These are phyloP conservation scores for Cerceris rybyensis DNA, from an alignment of 2,888 invertebrate genomes.

Conservation along the genomic window DNA sequence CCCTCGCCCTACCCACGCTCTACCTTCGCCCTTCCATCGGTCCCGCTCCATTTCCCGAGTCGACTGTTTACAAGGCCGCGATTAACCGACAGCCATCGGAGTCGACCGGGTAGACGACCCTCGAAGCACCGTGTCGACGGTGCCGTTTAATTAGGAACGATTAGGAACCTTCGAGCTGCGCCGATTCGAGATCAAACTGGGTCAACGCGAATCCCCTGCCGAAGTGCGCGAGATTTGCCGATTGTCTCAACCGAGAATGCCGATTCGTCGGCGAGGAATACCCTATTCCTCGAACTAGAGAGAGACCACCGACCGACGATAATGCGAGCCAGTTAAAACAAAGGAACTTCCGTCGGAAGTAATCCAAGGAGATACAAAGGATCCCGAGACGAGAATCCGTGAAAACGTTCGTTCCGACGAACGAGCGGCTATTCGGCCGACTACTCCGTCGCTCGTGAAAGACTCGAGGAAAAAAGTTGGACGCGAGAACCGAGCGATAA, in stretches of 20 bases:
- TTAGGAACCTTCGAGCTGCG: constrained; percentile 21
- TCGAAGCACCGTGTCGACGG: constrained; percentile 11
- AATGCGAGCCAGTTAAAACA: too few species aligned
- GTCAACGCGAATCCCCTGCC: too few species aligned
- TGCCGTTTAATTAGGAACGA: constrained; percentile 59
- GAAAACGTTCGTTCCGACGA: neutral
- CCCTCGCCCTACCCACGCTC: neutral
- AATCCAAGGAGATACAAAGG: too few species aligned
- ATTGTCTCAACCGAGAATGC: too few species aligned
- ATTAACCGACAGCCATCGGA: constrained; percentile 46
- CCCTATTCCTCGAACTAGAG: too few species aligned
- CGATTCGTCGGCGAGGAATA: too few species aligned
- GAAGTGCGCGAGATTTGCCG: too few species aligned
- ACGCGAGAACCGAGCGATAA: neutral
- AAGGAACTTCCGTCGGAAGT: too few species aligned
- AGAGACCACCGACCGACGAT: too few species aligned
- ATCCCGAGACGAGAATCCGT: neutral
- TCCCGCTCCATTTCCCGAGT: constrained; percentile 2
- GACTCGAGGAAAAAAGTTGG: neutral
- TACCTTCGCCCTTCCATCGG: too few species aligned
- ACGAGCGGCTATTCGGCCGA: neutral
- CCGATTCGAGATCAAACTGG: too few species aligned
- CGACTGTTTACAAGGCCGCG: constrained; percentile 57
- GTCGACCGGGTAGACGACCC: neutral
- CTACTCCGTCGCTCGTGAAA: neutral